Percentiles rank a stretch among this genome's conserved stretches.
phyloP scores from a whole-genome alignment of 2,113 vertebrate genomes.

The Pithys albifrons region DNA sequence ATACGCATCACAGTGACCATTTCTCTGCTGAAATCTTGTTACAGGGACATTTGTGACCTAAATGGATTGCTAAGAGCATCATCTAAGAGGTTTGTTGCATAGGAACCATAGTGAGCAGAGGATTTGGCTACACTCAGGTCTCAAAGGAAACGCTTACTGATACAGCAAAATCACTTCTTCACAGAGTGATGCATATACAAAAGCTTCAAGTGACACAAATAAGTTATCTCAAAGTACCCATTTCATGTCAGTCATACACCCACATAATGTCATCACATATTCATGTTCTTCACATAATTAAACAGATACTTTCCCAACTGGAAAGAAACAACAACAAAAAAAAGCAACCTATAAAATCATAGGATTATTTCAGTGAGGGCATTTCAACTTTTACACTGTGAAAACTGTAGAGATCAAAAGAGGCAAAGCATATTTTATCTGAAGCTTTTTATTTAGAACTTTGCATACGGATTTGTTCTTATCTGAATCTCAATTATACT shows the following conservation, averaged over 20 bases:
- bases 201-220: neutral
- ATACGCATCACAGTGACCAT: neutral
- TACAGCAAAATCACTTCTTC: neutral
- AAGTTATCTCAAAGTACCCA: neutral
- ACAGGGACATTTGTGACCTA: neutral
- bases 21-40: neutral
- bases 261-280: neutral
- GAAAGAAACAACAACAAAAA: neutral
- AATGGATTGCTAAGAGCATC: neutral
- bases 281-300: neutral
- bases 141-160: neutral
- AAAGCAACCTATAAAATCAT: neutral
- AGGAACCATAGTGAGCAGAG: neutral
- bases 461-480: neutral
- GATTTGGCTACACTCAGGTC: neutral
- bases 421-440: neutral
- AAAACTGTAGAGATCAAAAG: neutral
- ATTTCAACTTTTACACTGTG: neutral
- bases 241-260: neutral
- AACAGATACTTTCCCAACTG: neutral
- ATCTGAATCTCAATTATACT: neutral
- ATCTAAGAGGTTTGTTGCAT: neutral
- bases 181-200: neutral
- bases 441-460: slow-evolving; percentile 21
- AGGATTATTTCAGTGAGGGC: neutral